Evolutionary conservation across 2,113 vertebrate genomes (phyloP).

Genomic region (Mungos mungo): DNA sequence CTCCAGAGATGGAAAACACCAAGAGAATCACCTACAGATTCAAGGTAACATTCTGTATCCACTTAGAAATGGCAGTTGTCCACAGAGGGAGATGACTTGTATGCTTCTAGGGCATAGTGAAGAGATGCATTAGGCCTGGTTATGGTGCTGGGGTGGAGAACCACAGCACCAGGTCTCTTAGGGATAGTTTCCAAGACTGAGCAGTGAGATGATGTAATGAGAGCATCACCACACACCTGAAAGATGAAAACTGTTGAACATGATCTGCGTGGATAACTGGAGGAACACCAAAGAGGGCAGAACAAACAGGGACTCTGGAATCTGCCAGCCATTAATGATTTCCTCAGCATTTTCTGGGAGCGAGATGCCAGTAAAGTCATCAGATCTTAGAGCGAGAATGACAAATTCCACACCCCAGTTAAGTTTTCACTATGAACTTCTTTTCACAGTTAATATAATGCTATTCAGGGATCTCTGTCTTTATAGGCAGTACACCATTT

Average conservation of each 20-base stretch:
- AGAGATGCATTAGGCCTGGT: not conserved
- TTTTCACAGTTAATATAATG: not conserved
- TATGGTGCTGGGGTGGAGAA: not conserved
- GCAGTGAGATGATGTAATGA: not conserved
- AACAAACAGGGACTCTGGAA: not conserved
- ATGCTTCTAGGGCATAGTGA: not conserved
- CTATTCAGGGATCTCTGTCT: not conserved
- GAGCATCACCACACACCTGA: not conserved
- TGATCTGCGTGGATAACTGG: not conserved
- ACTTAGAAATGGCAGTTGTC: not conserved
- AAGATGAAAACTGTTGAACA: not conserved
- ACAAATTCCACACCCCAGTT: not conserved
- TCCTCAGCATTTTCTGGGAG: not conserved
- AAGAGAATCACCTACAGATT: not conserved
- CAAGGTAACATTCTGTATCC: not conserved
- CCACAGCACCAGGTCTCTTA: not conserved
- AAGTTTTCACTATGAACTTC: not conserved
- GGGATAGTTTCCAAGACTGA: not conserved
- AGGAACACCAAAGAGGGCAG: not conserved
- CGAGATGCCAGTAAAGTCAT: not conserved
- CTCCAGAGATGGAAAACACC: not conserved
- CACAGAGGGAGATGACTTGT: not conserved
- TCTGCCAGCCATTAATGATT: not conserved
- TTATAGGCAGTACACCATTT: not conserved
- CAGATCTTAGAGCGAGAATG: not conserved